Base-by-base conservation (phyloP, 2,888 invertebrate species). In the Trissonchulus latispiculum region DNA sequence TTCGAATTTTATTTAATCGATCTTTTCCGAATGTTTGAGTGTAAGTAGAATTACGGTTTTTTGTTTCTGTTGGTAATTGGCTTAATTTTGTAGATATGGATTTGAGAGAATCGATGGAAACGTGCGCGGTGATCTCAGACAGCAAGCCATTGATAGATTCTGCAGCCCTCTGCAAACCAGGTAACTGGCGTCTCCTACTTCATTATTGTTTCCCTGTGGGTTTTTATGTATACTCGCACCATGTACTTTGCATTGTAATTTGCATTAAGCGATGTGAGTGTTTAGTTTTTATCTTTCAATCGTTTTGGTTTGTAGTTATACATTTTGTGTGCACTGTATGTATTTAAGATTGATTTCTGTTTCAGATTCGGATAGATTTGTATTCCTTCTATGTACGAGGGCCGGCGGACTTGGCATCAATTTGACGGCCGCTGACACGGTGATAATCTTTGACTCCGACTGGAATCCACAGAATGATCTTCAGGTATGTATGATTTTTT, bases 381-480 rank as follows among this genome's bases (percentile, higher is more conserved):
- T 97, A 1, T 99, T 99, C 84, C 87, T 99, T 73, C 86, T 99
- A 67, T 99, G 99, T 85, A 99, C 99, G 1, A 93, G 99, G 86
- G 99, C 99, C 74, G 99, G 99, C 76, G 99, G 99, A 48, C 88
- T 99, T 76, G 99, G 99, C 76, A 99, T 99, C 79, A 99, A 99
- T 87, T 87, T 99, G 78, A 99, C 99, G 1, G 97, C 97, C 32
- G 99, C 99, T 37, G 99, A 99, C 83, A 99, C 99, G 36, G 97
- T 99, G 70, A 97, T 99, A 78, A 99, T 99, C 81, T 99, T 97
- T 83, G 99, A 99, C 76, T 95, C 95, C 76, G 99, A 99, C 84
- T 99, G 99, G 99, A 99, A 99, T 87, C 99, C 99, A 15, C 99
- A 99, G 85, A 99, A 99, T 84, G 99, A 99, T 87, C 87, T 99